Percentiles rank a stretch among this genome's conserved stretches.
Conservation (phyloP, 2,113 vertebrate species). For the Geococcyx californianus region DNA sequence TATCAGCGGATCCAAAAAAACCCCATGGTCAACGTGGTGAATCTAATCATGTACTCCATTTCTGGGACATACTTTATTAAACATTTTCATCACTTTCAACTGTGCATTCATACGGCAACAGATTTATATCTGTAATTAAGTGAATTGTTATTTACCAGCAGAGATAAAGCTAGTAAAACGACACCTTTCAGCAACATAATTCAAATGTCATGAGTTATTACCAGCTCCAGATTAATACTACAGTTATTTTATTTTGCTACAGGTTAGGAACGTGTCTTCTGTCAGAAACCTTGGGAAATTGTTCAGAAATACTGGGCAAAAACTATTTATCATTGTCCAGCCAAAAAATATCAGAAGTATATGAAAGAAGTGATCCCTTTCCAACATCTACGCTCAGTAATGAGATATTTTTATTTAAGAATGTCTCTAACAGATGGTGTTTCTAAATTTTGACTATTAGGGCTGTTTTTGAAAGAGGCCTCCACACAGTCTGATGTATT, state of each 20-base stretch:
- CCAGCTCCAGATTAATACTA: slow-evolving; percentile 19
- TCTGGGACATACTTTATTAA: slow-evolving; percentile 67
- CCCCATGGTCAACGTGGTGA: background rate
- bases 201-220: slow-evolving; percentile 62
- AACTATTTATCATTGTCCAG: background rate
- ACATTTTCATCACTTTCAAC: slow-evolving; percentile 68
- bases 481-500: background rate
- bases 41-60: slow-evolving; percentile 19
- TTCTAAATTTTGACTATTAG: slow-evolving; percentile 60
- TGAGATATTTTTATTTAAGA: slow-evolving; percentile 38
- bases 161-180: slow-evolving; percentile 52
- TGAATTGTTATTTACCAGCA: slow-evolving; percentile 69
- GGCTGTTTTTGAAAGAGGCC: slow-evolving; percentile 27
- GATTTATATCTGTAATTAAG: slow-evolving; percentile 77
- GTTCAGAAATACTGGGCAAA: background rate
- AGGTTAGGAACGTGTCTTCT: background rate
- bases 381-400: background rate
- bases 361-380: background rate
- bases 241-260: slow-evolving; percentile 8
- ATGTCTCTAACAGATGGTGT: slow-evolving; percentile 35
- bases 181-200: slow-evolving; percentile 49
- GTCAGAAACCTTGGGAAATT: background rate
- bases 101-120: slow-evolving; percentile 4
- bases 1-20: background rate
- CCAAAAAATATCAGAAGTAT: background rate